These are phyloP conservation scores for Ceratina japonica DNA, from an alignment of 1,140 invertebrate species.

Conservation along the genomic window DNA sequence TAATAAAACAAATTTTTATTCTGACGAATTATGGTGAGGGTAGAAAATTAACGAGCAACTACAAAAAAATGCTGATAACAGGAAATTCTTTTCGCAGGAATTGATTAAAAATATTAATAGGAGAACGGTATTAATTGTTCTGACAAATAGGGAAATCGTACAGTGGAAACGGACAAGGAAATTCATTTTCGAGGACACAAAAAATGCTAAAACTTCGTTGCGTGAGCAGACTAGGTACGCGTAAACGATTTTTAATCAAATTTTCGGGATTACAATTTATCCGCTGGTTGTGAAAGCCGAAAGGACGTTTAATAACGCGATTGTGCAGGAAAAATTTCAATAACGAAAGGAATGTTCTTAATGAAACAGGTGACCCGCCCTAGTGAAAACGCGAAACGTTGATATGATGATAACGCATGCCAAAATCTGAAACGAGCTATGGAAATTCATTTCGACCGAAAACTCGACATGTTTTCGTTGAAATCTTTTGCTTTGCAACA, in stretches of 20 bases:
- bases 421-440: not conserved
- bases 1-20: no score
- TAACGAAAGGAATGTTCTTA: constrained; percentile 24
- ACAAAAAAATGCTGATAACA: no score
- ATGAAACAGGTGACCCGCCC: constrained; percentile 11
- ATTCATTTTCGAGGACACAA: not conserved
- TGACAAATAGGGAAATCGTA: not conserved
- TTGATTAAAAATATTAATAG: no score
- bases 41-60: no score
- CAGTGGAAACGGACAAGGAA: not conserved
- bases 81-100: no score
- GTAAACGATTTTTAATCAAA: not conserved
- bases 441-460: not conserved
- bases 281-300: not conserved
- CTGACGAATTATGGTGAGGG: no score
- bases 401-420: constrained; percentile 15
- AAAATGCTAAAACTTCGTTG: no score
- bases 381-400: not conserved
- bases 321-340: constrained; percentile 7
- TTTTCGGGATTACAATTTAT: not conserved
- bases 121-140: no score
- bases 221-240: no score
- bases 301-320: constrained; percentile 15
- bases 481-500: no score
- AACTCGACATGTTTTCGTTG: not conserved